Evolutionary conservation across 2,113 vertebrate genomes (phyloP).

Genomic region (Nothobranchius furzeri): DNA sequence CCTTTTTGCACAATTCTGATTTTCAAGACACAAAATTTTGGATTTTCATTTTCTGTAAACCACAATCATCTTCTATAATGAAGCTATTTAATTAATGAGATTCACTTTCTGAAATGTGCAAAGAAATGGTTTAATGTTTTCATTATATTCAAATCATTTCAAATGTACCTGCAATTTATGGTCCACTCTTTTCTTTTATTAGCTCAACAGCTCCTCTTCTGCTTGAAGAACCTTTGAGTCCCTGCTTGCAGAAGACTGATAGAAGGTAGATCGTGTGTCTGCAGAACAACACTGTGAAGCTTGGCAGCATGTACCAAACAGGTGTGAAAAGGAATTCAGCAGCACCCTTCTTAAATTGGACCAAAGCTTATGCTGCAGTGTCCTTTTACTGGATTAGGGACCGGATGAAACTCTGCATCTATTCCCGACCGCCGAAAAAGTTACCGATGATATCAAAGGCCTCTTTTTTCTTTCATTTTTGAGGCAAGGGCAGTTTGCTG

Average conservation of each 20-base stretch:
- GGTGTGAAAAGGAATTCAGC: constrained; percentile 36
- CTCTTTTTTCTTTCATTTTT: constrained; percentile 1
- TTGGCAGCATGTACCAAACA: constrained; percentile 31
- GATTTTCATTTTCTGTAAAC: too few species aligned
- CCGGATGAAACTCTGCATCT: constrained; percentile 26
- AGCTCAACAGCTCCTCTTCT: constrained; percentile 21
- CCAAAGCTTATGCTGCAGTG: constrained; percentile 1
- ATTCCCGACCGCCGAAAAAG: background rate
- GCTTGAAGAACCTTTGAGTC: constrained; percentile 19
- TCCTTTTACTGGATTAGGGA: constrained; percentile 32
- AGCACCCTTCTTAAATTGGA: constrained; percentile 30
- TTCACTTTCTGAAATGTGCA: too few species aligned
- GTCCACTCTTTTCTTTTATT: constrained; percentile 20
- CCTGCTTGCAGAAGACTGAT: constrained; percentile 22
- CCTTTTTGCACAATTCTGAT: too few species aligned
- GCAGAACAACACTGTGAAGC: constrained; percentile 33
- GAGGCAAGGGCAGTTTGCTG: background rate
- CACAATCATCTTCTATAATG: too few species aligned
- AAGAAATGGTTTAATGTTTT: too few species aligned
- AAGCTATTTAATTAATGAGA: too few species aligned
- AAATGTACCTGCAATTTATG: too few species aligned
- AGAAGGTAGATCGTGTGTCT: constrained; percentile 29
- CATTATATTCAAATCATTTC: too few species aligned
- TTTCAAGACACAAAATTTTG: too few species aligned
- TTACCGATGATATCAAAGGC: constrained; percentile 23